Percentiles rank a stretch among this genome's conserved stretches.
These are phyloP conservation scores for Serilophus lunatus DNA, from an alignment of 2,113 vertebrate species.

Conservation along the genomic window DNA sequence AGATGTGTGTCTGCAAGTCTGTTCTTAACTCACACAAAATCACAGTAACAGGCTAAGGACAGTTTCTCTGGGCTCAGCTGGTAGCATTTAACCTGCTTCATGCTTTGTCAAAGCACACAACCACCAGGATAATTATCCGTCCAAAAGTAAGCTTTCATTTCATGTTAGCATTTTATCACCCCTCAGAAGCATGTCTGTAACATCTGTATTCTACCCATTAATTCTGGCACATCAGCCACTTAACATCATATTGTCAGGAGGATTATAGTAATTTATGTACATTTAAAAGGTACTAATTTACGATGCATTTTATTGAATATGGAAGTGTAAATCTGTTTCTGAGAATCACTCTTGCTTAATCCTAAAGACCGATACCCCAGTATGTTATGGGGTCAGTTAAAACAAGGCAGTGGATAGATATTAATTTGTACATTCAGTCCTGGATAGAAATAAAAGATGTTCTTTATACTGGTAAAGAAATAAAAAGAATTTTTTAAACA, in stretches of 20 bases:
- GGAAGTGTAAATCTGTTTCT: neutral
- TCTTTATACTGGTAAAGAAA: neutral
- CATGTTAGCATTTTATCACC: neutral
- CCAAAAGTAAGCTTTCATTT: neutral
- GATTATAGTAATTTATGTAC: neutral
- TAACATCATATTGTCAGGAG: fast-evolving
- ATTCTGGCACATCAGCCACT: neutral
- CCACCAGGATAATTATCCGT: neutral
- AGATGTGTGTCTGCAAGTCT: neutral
- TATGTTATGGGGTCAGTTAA: neutral
- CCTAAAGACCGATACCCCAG: neutral
- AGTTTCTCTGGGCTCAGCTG: neutral
- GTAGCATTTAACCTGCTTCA: neutral
- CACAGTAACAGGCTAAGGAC: neutral
- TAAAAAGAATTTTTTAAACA: neutral
- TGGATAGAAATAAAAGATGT: neutral
- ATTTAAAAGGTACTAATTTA: neutral
- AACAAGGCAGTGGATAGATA: neutral
- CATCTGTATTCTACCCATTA: neutral
- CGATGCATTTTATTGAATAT: neutral
- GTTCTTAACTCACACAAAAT: neutral
- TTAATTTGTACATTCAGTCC: neutral
- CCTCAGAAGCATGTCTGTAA: neutral
- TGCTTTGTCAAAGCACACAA: neutral
- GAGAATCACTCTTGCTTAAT: neutral